phyloP scores from a whole-genome alignment of 1,140 invertebrate species.

The Cryptotermes secundus region DNA sequence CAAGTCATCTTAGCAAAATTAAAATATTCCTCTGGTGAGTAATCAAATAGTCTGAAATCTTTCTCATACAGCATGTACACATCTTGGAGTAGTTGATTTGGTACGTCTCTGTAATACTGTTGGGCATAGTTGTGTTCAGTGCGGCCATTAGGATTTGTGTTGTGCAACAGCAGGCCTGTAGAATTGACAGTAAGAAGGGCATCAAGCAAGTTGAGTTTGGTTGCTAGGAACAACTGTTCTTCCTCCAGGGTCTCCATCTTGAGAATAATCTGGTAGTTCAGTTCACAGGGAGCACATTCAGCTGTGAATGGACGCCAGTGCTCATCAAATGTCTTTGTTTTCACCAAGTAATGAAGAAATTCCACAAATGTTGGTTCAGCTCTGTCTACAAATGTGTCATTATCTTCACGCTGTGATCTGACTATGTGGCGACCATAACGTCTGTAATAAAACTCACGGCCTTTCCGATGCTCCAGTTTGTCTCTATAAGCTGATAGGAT shows the following conservation, averaged over 20 bases:
- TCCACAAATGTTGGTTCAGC: conserved; percentile 40
- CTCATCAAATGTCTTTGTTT: conserved; percentile 52
- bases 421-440: conserved; percentile 46
- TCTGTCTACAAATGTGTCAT: not conserved
- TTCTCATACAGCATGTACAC: conserved; percentile 35
- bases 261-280: conserved; percentile 49
- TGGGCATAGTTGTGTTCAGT: conserved; percentile 6
- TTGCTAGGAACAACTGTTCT: not conserved
- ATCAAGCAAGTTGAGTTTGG: not conserved
- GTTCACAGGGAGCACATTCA: conserved; percentile 48
- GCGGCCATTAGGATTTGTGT: conserved; percentile 15
- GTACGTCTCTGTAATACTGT: conserved; percentile 38
- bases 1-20: not conserved
- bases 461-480: conserved; percentile 58
- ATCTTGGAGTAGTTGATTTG: conserved; percentile 29
- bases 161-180: not conserved
- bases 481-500: conserved; percentile 64
- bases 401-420: not conserved
- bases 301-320: conserved; percentile 52
- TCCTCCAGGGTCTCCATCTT: conserved; percentile 47
- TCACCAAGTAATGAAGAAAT: conserved; percentile 45
- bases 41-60: conserved; percentile 40
- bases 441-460: conserved; percentile 48
- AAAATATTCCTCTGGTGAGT: conserved; percentile 30
- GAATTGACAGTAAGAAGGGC: not conserved